Evolutionary conservation across 2,888 invertebrate genomes (phyloP).

Genomic region (Melanophora roralis): DNA sequence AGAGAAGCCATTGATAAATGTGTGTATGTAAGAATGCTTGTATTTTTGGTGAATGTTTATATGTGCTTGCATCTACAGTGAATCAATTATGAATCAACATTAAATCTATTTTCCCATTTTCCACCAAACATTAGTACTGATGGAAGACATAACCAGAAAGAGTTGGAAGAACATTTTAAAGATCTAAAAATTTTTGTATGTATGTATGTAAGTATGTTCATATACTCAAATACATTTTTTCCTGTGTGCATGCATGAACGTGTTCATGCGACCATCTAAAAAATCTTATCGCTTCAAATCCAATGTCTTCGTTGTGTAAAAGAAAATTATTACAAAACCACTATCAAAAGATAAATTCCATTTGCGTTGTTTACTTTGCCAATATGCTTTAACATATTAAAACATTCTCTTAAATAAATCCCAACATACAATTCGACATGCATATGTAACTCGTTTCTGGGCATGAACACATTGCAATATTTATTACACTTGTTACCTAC

Average conservation of each 20-base stretch:
- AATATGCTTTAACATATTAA: conserved; percentile 31
- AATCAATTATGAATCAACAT: conserved; percentile 4
- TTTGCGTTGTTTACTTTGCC: conserved; percentile 23
- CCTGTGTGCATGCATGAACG: neutral
- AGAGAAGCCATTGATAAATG: too few species aligned
- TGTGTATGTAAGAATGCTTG: too few species aligned
- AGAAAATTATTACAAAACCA: conserved; percentile 44
- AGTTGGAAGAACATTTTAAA: neutral
- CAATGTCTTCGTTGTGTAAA: neutral
- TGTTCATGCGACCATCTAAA: neutral
- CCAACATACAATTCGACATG: too few species aligned
- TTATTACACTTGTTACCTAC: conserved; percentile 61
- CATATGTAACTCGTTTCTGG: conserved; percentile 21
- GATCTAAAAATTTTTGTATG: neutral
- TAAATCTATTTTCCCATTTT: neutral
- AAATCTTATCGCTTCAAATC: neutral
- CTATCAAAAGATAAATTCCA: conserved; percentile 47
- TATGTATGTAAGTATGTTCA: too few species aligned
- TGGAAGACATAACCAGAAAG: neutral
- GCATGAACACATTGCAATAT: conserved; percentile 46
- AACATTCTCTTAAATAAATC: too few species aligned
- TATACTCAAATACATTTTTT: too few species aligned
- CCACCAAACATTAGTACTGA: neutral
- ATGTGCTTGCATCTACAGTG: neutral
- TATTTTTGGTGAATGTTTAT: too few species aligned